Conservation (phyloP, 1,140 invertebrate species). For the Drosophila simulans region DNA sequence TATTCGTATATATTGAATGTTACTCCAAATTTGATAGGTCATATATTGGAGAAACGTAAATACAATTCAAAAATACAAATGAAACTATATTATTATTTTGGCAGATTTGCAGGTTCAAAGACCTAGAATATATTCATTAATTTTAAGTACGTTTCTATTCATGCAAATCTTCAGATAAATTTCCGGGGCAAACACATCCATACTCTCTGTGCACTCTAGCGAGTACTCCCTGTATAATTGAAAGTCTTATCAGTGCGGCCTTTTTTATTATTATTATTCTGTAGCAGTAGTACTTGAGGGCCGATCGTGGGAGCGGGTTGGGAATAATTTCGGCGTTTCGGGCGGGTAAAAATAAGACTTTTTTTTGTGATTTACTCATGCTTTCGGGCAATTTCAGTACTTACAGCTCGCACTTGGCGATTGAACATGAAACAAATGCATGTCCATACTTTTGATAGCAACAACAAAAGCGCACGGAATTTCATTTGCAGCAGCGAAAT, state of each 20-base stretch:
- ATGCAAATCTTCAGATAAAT: too few species aligned
- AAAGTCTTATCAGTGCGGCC: constrained; percentile 26
- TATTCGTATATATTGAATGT: neutral
- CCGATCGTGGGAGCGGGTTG: constrained; percentile 20
- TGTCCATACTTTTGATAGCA: constrained; percentile 98
- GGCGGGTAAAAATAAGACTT: constrained; percentile 7
- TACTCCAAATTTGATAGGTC: neutral
- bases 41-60: neutral
- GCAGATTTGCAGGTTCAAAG: neutral
- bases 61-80: neutral
- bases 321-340: constrained; percentile 8
- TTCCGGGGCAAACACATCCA: too few species aligned
- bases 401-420: constrained; percentile 97
- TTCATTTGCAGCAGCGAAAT: constrained; percentile 98
- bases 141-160: too few species aligned
- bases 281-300: constrained; percentile 10
- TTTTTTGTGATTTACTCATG: neutral
- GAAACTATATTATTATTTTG: neutral
- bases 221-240: neutral
- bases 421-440: constrained; percentile 98
- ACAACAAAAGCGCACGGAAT: constrained; percentile 96
- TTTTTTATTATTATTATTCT: constrained; percentile 29
- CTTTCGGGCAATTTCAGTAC: constrained; percentile 80
- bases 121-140: neutral
- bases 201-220: neutral